phyloP scores from a whole-genome alignment of 2,113 vertebrate species.

The Oreochromis tanganicae region DNA sequence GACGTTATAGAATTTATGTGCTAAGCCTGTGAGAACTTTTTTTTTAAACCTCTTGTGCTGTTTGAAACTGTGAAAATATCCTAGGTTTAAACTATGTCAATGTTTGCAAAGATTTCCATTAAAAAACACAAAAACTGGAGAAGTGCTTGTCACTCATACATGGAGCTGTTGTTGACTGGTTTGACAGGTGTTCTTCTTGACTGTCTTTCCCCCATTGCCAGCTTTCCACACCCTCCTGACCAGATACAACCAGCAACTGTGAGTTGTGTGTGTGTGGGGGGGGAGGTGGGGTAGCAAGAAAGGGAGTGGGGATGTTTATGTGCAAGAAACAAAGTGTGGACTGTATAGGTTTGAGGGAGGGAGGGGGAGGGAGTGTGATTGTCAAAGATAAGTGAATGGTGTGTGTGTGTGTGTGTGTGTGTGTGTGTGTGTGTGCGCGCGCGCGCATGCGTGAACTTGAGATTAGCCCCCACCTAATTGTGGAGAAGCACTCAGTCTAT shows the following conservation, averaged over 20 bases:
- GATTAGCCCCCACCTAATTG: constrained; percentile 50
- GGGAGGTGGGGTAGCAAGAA: no score
- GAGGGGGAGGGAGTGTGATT: not conserved
- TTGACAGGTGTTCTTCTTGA: constrained; percentile 50
- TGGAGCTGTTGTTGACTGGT: constrained; percentile 12
- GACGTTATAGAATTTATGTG: not conserved
- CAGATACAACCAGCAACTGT: constrained; percentile 45
- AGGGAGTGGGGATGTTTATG: not conserved
- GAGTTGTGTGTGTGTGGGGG: not conserved
- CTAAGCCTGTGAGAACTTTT: not conserved
- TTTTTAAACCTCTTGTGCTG: not conserved
- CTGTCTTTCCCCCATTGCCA: constrained; percentile 30
- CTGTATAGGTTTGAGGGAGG: constrained; percentile 8
- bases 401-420: not conserved
- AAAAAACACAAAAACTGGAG: not conserved
- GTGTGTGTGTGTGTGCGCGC: not conserved
- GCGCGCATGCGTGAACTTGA: constrained; percentile 14
- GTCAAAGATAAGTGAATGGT: constrained; percentile 11
- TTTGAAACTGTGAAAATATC: not conserved
- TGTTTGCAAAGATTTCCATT: not conserved
- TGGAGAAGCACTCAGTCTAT: constrained; percentile 45
- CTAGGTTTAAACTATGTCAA: not conserved
- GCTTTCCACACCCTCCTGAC: constrained; percentile 34
- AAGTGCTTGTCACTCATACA: not conserved
- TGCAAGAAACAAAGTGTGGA: constrained; percentile 13